Percentiles rank a stretch among this genome's conserved stretches.
These are phyloP conservation scores for Acipenser ruthenus DNA, from an alignment of 2,797 vertebrate species.

Conservation along the genomic window DNA sequence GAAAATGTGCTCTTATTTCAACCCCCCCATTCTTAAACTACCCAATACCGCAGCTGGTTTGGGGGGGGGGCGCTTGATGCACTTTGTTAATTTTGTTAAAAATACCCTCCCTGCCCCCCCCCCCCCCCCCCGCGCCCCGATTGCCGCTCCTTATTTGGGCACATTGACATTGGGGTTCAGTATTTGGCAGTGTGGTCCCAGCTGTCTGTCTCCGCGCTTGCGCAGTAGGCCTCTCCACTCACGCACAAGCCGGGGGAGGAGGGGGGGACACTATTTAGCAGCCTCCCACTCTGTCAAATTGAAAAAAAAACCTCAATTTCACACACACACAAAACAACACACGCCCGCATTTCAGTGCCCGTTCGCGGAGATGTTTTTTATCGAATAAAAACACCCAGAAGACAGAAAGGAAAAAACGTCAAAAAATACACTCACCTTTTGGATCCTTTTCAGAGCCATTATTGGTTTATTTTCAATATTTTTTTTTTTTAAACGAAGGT, in stretches of 20 bases:
- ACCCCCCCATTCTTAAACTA: neutral
- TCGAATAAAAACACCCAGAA: conserved; percentile 3
- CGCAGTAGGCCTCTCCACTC: conserved; percentile 24
- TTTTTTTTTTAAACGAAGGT: conserved; percentile 27
- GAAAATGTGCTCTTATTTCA: too few species aligned
- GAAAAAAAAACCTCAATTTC: conserved; percentile 7
- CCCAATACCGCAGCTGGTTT: conserved; percentile 7
- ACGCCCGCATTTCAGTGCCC: neutral
- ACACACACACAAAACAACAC: conserved; percentile 21
- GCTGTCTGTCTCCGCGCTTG: conserved; percentile 50
- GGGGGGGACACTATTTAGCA: conserved; percentile 8
- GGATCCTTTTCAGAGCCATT: conserved; percentile 82
- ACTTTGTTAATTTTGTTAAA: conserved; percentile 58
- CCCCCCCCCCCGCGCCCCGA: conserved; percentile 57
- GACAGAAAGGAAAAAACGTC: neutral
- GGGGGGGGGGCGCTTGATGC: conserved; percentile 19
- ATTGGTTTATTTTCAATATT: conserved; percentile 46
- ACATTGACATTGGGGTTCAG: conserved; percentile 59
- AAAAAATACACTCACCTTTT: conserved; percentile 67
- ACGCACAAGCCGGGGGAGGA: conserved; percentile 5
- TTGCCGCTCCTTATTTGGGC: conserved; percentile 68
- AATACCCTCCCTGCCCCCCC: conserved; percentile 61
- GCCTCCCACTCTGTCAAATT: conserved; percentile 4
- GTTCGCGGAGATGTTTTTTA: neutral
- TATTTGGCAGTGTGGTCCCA: conserved; percentile 54